Percentiles rank a stretch among this genome's conserved stretches.
These are phyloP conservation scores for Uromys caudimaculatus DNA, from an alignment of 2,797 vertebrate species.

Conservation along the genomic window DNA sequence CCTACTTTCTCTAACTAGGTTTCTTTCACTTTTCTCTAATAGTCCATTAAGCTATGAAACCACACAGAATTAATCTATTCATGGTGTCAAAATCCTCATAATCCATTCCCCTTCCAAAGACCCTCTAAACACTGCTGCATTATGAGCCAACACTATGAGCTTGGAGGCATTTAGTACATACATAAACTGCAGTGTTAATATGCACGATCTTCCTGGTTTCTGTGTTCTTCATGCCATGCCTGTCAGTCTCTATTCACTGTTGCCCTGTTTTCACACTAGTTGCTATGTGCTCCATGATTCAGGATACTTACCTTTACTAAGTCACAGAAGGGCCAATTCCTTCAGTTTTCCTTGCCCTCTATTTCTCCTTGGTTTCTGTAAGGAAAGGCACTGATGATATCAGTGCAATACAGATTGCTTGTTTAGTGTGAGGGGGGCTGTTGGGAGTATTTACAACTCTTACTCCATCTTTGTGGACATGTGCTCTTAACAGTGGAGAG, in stretches of 20 bases:
- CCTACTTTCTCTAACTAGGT: not conserved
- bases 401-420: not conserved
- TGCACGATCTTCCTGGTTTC: not conserved
- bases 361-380: not conserved
- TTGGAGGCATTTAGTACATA: not conserved
- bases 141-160: not conserved
- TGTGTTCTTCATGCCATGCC: fast-evolving
- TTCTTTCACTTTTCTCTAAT: not conserved
- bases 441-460: not conserved
- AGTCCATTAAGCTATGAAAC: not conserved
- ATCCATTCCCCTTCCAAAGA: not conserved
- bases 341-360: not conserved
- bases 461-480: not conserved
- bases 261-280: not conserved
- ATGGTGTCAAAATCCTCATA: not conserved
- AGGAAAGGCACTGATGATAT: not conserved
- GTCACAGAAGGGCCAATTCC: fast-evolving
- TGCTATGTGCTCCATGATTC: not conserved
- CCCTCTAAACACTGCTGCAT: not conserved
- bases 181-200: not conserved
- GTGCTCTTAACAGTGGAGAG: not conserved
- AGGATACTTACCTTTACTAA: not conserved
- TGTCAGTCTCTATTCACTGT: not conserved
- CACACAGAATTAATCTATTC: not conserved
- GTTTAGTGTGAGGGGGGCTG: not conserved